Evolutionary conservation across 2,113 vertebrate genomes (phyloP).

Genomic region (Tupaia chinensis): DNA sequence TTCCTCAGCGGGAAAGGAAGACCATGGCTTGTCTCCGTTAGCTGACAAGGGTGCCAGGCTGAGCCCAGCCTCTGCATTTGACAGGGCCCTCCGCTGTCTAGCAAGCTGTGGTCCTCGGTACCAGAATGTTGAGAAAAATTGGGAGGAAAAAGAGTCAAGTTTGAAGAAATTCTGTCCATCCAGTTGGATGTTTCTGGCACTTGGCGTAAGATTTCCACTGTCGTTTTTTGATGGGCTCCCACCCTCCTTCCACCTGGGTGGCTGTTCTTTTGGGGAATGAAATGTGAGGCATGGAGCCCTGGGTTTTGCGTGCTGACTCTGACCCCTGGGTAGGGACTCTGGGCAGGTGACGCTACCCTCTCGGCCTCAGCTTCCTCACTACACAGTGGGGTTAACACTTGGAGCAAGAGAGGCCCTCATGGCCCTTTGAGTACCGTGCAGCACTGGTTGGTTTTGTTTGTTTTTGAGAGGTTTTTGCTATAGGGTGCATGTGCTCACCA

Average conservation of each 20-base stretch:
- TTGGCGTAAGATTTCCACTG: not conserved
- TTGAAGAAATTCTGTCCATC: not conserved
- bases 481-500: too few relatives aligned
- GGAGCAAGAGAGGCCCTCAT: accelerated
- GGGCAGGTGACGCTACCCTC: not conserved
- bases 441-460: too few relatives aligned
- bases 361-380: not conserved
- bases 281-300: not conserved
- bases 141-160: not conserved
- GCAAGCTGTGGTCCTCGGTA: not conserved
- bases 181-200: not conserved
- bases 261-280: not conserved
- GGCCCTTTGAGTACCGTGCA: accelerated
- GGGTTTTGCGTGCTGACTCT: not conserved
- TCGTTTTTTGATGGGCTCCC: not conserved
- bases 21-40: not conserved
- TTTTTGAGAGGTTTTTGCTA: too few relatives aligned
- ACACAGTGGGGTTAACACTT: not conserved
- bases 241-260: too few relatives aligned
- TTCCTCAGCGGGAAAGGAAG: not conserved
- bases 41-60: not conserved
- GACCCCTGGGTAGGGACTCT: not conserved
- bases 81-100: not conserved
- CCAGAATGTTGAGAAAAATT: not conserved
- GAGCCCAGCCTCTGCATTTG: not conserved